Evolutionary conservation across 2,888 invertebrate genomes (phyloP), one percentile per base, ranked within the genome.

Genomic region (Tiliacea aurago): DNA sequence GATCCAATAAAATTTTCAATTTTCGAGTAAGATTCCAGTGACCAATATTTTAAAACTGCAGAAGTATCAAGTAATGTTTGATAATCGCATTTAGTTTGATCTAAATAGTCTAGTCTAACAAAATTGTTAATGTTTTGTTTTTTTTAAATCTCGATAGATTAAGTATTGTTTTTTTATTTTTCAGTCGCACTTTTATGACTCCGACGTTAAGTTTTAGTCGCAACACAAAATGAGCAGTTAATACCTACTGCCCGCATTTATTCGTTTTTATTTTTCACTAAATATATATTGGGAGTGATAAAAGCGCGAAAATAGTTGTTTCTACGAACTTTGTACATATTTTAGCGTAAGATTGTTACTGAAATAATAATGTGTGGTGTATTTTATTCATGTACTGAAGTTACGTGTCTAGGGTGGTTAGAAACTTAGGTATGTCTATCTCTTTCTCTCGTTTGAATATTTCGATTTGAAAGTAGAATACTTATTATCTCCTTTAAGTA

Each of bases 321-420:
- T 90, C 84, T 84, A 80, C 83, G 75, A 89, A 81, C 76, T 80
- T 80, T 93, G 93, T 93, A 93, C 83, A 93, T 92, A 81, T 47
- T 72, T 79, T 86, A 92, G 89, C 80, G 84, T 93, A 93, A 92
- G 92, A 89, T 92, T 93, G 92, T 93, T 93, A 92, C 86, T 87
- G 63, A 89, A 86, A 88, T 87, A 89, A 89, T 86, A 91, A 88
- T 88, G 92, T 92, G 91, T 89, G 86, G 87, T 89, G 90, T 92
- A 91, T 90, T 92, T 92, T 89, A 89, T 89, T 89, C 87, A 89
- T 90, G 90, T 92, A 92, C 90, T 88, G 88, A 90, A 82, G 80
- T 85, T 88, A 88, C 82, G 78, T 89, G 86, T 89, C 85, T 85
- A 85, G 81, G 89, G 87, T 86, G 85, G 80, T 84, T 87, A 88